Evolutionary conservation across 2,797 vertebrate genomes (phyloP).

Genomic region (Hippopotamyrus pictus): DNA sequence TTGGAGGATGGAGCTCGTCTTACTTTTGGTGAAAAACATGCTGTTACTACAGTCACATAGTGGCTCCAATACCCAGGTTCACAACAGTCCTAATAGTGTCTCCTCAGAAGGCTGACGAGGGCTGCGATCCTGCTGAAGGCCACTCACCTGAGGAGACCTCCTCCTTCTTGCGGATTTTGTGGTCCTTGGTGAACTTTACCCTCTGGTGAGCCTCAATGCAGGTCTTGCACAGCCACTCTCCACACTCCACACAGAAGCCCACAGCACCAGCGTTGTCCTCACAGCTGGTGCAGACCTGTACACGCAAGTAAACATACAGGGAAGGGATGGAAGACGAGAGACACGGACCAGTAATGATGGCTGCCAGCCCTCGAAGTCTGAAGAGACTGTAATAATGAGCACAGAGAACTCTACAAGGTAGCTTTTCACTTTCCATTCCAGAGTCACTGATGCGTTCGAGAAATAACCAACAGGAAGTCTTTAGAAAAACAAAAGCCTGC

Average conservation of each 20-base stretch:
- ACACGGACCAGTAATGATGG: neutral
- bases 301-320: neutral
- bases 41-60: neutral
- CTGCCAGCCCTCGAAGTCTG: neutral
- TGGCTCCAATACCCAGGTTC: neutral
- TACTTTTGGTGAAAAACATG: neutral
- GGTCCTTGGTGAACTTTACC: conserved; percentile 98
- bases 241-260: conserved; percentile 93
- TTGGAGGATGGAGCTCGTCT: neutral
- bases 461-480: neutral
- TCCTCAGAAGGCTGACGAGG: neutral
- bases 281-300: conserved; percentile 92
- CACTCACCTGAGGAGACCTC: conserved; percentile 75
- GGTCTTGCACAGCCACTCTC: conserved; percentile 96
- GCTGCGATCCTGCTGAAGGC: neutral
- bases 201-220: conserved; percentile 97
- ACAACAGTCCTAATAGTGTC: neutral
- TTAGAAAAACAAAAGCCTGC: neutral
- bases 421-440: neutral
- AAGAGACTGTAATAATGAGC: neutral
- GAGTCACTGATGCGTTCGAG: neutral
- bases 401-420: neutral
- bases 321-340: neutral
- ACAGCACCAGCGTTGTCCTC: conserved; percentile 94
- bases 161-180: conserved; percentile 94